These are phyloP conservation scores for Leptinotarsa texana DNA, from an alignment of 1,140 invertebrate species.

Conservation along the genomic window DNA sequence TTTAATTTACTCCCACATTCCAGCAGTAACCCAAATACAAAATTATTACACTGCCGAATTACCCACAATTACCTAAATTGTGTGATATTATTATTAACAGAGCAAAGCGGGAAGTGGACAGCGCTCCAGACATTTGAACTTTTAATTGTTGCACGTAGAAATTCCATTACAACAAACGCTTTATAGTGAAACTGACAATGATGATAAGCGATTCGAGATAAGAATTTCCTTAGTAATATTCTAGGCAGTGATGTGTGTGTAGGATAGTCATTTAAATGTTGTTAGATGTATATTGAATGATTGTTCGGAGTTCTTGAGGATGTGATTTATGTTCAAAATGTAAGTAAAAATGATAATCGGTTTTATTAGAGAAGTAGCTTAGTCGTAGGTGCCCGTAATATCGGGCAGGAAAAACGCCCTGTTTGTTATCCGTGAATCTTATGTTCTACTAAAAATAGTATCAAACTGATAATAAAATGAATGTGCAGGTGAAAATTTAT, in stretches of 20 bases:
- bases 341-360: background rate
- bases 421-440: background rate
- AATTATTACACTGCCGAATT: constrained; percentile 16
- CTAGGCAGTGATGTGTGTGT: constrained; percentile 22
- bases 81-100: background rate
- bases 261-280: constrained; percentile 9
- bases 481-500: constrained; percentile 2
- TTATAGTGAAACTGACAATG: constrained; percentile 26
- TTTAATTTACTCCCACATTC: background rate
- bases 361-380: background rate
- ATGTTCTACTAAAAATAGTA: background rate
- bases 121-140: constrained; percentile 14
- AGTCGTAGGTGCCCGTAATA: too few relatives aligned
- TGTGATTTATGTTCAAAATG: background rate
- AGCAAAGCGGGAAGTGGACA: constrained; percentile 19
- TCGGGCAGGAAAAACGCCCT: background rate
- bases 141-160: constrained; percentile 22
- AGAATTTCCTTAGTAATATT: constrained; percentile 28
- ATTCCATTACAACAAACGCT: constrained; percentile 16
- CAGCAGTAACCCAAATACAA: background rate
- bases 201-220: constrained; percentile 26
- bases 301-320: background rate
- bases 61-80: constrained; percentile 28
- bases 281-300: constrained; percentile 12
- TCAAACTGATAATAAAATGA: background rate